Percentiles rank a stretch among this genome's conserved stretches.
These are phyloP conservation scores for Drosophila parvula DNA, from an alignment of 1,140 invertebrate genomes.

Conservation along the genomic window DNA sequence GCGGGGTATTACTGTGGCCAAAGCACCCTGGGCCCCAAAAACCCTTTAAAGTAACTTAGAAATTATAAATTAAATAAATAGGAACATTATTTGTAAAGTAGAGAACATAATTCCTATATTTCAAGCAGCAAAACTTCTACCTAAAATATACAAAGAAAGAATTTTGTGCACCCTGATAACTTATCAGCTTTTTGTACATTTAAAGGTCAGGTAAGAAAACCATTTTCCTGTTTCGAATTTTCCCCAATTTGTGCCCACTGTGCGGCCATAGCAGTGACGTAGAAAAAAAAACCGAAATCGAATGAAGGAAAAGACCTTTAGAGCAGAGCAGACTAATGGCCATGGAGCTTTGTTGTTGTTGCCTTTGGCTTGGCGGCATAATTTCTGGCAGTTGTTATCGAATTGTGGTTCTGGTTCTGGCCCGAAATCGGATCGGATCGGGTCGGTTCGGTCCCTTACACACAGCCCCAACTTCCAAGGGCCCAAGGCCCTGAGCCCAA, in stretches of 20 bases:
- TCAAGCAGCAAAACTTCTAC: not conserved
- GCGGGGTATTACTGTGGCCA: not conserved
- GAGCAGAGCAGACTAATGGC: slow-evolving; percentile 43
- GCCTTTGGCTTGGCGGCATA: slow-evolving; percentile 47
- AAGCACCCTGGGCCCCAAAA: not conserved
- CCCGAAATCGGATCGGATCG: slow-evolving; percentile 22
- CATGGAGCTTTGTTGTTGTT: slow-evolving; percentile 46
- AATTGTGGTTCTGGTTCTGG: slow-evolving; percentile 51
- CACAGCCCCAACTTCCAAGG: not conserved
- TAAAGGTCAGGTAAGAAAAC: not conserved
- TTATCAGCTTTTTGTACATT: not conserved
- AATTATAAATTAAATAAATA: not conserved
- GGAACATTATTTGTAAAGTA: not conserved
- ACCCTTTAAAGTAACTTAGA: not conserved
- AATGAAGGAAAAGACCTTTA: slow-evolving; percentile 30
- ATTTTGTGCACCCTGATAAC: not conserved
- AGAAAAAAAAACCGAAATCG: slow-evolving; percentile 17
- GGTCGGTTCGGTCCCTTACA: slow-evolving; percentile 4
- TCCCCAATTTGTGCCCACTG: slow-evolving; percentile 20
- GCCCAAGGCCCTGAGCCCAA: not conserved
- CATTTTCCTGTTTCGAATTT: not conserved
- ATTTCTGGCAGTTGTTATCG: slow-evolving; percentile 63
- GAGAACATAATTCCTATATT: no score
- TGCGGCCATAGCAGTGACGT: slow-evolving; percentile 22
- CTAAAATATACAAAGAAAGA: no score